Conservation (phyloP, 2,888 invertebrate species). For the Drosophila formosana region DNA sequence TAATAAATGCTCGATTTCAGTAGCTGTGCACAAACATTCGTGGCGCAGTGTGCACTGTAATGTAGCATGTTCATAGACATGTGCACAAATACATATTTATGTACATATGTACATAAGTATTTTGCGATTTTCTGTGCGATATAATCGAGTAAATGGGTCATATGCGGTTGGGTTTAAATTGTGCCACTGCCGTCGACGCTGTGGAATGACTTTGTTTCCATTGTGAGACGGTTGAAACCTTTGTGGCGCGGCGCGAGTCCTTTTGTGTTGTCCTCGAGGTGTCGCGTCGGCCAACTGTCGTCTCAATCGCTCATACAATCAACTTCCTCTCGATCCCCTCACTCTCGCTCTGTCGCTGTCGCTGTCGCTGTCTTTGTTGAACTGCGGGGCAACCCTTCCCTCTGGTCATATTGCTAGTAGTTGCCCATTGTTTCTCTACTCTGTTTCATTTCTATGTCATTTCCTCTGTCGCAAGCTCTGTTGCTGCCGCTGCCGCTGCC, state of each 20-base stretch:
- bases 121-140: slow-evolving; percentile 9
- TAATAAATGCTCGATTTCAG: no score
- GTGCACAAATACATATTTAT: neutral
- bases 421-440: slow-evolving; percentile 71
- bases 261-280: slow-evolving; percentile 18
- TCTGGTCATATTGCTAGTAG: slow-evolving; percentile 39
- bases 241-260: slow-evolving; percentile 31
- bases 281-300: slow-evolving; percentile 30
- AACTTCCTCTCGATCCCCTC: neutral
- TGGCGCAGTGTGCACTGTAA: slow-evolving; percentile 12
- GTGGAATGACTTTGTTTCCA: slow-evolving; percentile 38
- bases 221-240: slow-evolving; percentile 46
- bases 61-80: neutral
- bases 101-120: neutral
- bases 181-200: slow-evolving; percentile 39
- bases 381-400: slow-evolving; percentile 27
- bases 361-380: neutral
- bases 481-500: slow-evolving; percentile 13
- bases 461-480: slow-evolving; percentile 40
- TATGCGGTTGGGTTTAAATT: slow-evolving; percentile 20
- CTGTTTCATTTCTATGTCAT: slow-evolving; percentile 81
- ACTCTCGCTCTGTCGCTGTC: neutral
- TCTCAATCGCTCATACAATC: slow-evolving; percentile 47
- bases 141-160: slow-evolving; percentile 47
- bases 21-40: no score